Evolutionary conservation across 2,113 vertebrate genomes (phyloP), one percentile per base, ranked within the genome.

Genomic region (Cheilinus undulatus): DNA sequence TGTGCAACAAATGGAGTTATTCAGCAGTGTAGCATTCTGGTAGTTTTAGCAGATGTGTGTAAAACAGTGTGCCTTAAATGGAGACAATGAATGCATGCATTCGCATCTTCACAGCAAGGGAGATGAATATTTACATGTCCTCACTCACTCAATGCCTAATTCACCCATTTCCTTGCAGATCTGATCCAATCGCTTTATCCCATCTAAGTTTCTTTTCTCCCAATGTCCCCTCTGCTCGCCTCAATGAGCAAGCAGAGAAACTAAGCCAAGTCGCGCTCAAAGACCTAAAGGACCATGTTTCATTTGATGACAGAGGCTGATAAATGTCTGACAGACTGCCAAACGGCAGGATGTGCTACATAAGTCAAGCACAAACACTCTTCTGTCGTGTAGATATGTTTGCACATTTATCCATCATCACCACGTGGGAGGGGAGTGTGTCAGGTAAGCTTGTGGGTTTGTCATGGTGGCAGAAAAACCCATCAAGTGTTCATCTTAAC

Each of bases 331-430:
- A 85, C 75, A 59, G 59, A 59, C 79, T 70, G 82, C 85, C 80
- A 85, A 86, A 78, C 63, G 68, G 42, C 22, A 12, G 28, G 80
- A 80, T 58, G 69, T 63, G 79, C 73, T 59, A 82, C 76, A 67
- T 75, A 82, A 87, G 87, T 90, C 78, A 77, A 63, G 74, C 71
- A 63, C 84, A 86, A 84, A 78, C 84, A 86, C 82, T 83, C 83
- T 73, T 87, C 76, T 84, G 3, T 76, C 2, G 30, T 4, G 19
- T 60, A 62, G 70, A 76, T 74, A 76, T 54, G 38, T 40, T 40
- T 40, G 66, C 75, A 67, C 73, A 74, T 50, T 40, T 34, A 85
- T 81, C 75, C 67, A 68, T 87, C 78, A 64, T 65, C 59, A 5
- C 49, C 80, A 46, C 61, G 87, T 89, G 82, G 86, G 88, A 84